A percentile compares a stretch with the other conserved stretches of the same genome.
These are phyloP conservation scores for Chinchilla lanigera DNA, from an alignment of 2,113 vertebrate genomes.

Conservation along the genomic window DNA sequence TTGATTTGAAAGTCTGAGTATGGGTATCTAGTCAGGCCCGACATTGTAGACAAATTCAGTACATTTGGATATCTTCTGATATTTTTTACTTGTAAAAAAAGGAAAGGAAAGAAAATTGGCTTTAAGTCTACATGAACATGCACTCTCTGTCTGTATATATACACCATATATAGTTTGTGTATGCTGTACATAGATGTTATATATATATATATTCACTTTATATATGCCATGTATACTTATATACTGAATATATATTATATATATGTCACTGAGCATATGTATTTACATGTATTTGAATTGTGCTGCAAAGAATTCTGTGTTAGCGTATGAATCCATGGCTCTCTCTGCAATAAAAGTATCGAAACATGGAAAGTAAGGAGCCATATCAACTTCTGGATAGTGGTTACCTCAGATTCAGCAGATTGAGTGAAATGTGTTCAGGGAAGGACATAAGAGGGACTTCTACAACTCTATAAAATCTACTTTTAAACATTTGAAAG, in stretches of 20 bases:
- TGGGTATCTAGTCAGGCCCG: not conserved
- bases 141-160: not conserved
- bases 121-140: not conserved
- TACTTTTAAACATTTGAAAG: conserved; percentile 14
- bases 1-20: conserved; percentile 35
- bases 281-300: conserved; percentile 6
- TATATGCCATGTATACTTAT: too few relatives aligned
- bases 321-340: not conserved
- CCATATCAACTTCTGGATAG: not conserved
- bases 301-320: not conserved
- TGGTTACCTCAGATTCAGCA: not conserved
- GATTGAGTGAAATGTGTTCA: not conserved
- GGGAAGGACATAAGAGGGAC: not conserved
- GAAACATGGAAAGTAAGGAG: not conserved
- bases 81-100: conserved; percentile 11
- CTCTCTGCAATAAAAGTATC: not conserved
- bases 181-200: not conserved
- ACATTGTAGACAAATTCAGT: not conserved
- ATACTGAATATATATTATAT: not conserved
- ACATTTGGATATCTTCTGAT: conserved; percentile 11
- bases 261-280: too few relatives aligned
- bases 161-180: not conserved
- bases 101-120: conserved; percentile 1
- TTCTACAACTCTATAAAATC: not conserved
- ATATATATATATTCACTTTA: not conserved